Conservation (phyloP, 1,140 invertebrate species). For the Catajapyx aquilonaris region DNA sequence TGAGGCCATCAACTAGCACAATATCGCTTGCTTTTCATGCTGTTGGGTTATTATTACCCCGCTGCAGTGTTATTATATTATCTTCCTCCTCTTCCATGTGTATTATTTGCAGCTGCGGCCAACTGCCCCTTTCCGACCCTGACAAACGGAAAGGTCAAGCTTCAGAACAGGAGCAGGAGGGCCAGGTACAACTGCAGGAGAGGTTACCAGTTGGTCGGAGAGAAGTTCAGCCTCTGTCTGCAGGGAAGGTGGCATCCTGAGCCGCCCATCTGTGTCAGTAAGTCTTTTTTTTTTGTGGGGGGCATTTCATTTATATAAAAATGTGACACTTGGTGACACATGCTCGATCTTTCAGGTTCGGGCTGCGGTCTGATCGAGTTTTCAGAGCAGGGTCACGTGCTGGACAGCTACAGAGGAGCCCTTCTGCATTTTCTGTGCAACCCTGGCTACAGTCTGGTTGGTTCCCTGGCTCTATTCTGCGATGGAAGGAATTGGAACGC, state of each 20-base stretch:
- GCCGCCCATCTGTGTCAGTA: conserved; percentile 39
- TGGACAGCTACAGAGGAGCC: conserved; percentile 25
- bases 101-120: not conserved
- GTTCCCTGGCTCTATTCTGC: conserved; percentile 33
- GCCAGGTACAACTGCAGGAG: conserved; percentile 30
- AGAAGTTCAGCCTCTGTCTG: conserved; percentile 33
- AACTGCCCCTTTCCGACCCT: conserved; percentile 12
- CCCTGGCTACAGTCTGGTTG: conserved; percentile 31
- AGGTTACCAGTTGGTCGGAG: conserved; percentile 34
- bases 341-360: conserved; percentile 16
- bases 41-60: too few relatives aligned
- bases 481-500: conserved; percentile 37
- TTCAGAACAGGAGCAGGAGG: conserved; percentile 21
- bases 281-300: conserved; percentile 19
- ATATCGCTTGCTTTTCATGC: too few relatives aligned
- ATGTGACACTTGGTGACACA: not conserved
- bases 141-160: conserved; percentile 19
- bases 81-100: not conserved
- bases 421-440: conserved; percentile 38
- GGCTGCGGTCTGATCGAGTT: conserved; percentile 15
- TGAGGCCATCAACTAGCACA: too few relatives aligned
- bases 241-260: conserved; percentile 33
- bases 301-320: not conserved
- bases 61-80: not conserved
- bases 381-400: conserved; percentile 27